A percentile compares a stretch with the other conserved stretches of the same genome.
Evolutionary conservation across 2,888 invertebrate species (phyloP).

Genomic region (Cephus pulcher): DNA sequence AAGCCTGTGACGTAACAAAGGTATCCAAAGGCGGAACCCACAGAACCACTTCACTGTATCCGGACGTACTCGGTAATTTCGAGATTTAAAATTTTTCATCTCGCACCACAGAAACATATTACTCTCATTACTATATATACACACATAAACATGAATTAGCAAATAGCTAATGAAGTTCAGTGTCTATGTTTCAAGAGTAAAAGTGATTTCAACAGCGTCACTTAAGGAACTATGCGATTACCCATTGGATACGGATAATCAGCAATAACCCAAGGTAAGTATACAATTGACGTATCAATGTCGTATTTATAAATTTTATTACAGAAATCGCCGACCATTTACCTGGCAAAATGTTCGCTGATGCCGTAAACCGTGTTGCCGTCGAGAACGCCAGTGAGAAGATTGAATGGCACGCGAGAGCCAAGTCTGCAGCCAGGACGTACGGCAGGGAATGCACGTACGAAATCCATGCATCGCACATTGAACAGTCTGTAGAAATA

Average conservation of each 20-base stretch:
- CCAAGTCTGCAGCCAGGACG: constrained; percentile 90
- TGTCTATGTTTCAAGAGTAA: not conserved
- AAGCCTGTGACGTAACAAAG: not conserved
- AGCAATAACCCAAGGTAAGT: not conserved
- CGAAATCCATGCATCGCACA: constrained; percentile 90
- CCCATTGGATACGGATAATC: not conserved
- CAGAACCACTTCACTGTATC: not conserved
- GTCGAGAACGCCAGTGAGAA: constrained; percentile 86
- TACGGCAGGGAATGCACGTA: constrained; percentile 87
- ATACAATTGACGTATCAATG: not conserved
- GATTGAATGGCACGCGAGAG: constrained; percentile 87
- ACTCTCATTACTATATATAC: not conserved
- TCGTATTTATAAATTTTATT: constrained; percentile 14
- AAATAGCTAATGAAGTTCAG: not conserved
- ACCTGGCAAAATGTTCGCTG: constrained; percentile 84
- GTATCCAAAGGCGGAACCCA: not conserved
- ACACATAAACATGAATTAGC: too few relatives aligned
- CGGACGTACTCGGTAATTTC: not conserved
- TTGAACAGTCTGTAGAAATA: constrained; percentile 89
- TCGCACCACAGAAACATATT: not conserved
- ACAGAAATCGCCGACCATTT: constrained; percentile 25
- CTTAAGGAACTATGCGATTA: not conserved
- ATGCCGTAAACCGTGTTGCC: constrained; percentile 93
- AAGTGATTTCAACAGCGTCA: not conserved
- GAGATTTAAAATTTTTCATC: not conserved